These are phyloP conservation scores for Clytia hemisphaerica DNA, from an alignment of 30 jellyfish, hydroid and myxozoan genomes.

Conservation along the genomic window DNA sequence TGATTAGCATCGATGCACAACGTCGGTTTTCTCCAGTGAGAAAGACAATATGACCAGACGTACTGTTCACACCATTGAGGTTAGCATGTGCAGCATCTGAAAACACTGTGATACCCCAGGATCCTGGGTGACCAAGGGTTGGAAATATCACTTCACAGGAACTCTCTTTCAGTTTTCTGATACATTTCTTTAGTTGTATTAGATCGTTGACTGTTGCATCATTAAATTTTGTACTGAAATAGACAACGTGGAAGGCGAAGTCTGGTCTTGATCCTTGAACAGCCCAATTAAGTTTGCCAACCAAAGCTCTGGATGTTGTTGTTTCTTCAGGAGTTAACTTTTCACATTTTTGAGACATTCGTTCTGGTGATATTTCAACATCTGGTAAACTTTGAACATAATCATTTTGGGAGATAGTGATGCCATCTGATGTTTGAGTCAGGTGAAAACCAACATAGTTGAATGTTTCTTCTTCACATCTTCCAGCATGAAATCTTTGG, in stretches of 20 bases:
- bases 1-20: no score
- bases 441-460: slow-evolving; percentile 9
- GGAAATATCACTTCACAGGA: no score
- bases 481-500: slow-evolving; percentile 10
- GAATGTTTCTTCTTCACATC: background rate
- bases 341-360: slow-evolving; percentile 5
- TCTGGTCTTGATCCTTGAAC: slow-evolving; percentile 32
- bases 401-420: slow-evolving; percentile 1
- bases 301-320: background rate
- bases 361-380: background rate
- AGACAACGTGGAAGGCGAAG: slow-evolving; percentile 11
- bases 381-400: no score
- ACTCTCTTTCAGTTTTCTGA: no score
- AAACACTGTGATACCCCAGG: no score
- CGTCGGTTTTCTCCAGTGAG: background rate
- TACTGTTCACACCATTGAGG: background rate
- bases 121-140: no score
- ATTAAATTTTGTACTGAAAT: slow-evolving; percentile 13
- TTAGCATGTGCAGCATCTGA: no score
- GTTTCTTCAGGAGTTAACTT: background rate
- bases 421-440: background rate
- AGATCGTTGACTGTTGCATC: slow-evolving; percentile 3
- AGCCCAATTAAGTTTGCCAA: slow-evolving; percentile 29
- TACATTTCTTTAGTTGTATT: slow-evolving; percentile 12
- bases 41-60: background rate